phyloP scores from a whole-genome alignment of 2,797 vertebrate genomes.

The Agapornis canus region DNA sequence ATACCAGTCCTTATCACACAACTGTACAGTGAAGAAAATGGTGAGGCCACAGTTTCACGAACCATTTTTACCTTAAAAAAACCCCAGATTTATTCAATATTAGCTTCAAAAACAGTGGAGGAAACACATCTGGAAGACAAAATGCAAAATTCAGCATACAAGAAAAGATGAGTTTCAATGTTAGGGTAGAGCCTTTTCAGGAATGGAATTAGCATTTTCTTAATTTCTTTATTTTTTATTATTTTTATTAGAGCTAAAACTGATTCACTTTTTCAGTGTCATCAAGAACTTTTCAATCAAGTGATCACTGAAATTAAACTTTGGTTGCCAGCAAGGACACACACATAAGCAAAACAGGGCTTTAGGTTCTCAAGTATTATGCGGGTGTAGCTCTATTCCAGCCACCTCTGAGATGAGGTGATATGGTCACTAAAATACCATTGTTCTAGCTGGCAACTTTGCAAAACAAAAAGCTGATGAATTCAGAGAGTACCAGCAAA shows the following conservation, averaged over 20 bases:
- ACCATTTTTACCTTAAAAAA: background rate
- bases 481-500: background rate
- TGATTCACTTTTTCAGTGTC: background rate
- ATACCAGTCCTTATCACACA: background rate
- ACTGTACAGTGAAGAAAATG: background rate
- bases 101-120: background rate
- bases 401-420: background rate
- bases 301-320: background rate
- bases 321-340: background rate
- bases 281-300: background rate
- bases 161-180: background rate
- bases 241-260: background rate
- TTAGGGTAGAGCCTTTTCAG: background rate
- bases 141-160: background rate
- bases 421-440: background rate
- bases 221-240: background rate
- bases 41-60: background rate
- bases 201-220: background rate
- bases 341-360: background rate
- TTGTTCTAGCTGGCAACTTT: background rate
- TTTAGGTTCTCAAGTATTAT: background rate
- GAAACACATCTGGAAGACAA: background rate
- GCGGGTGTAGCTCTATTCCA: background rate
- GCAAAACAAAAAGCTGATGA: background rate
- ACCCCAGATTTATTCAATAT: background rate